These are phyloP conservation scores for Ostrea denselamellosa DNA, from an alignment of 1,140 invertebrate species.

Conservation along the genomic window DNA sequence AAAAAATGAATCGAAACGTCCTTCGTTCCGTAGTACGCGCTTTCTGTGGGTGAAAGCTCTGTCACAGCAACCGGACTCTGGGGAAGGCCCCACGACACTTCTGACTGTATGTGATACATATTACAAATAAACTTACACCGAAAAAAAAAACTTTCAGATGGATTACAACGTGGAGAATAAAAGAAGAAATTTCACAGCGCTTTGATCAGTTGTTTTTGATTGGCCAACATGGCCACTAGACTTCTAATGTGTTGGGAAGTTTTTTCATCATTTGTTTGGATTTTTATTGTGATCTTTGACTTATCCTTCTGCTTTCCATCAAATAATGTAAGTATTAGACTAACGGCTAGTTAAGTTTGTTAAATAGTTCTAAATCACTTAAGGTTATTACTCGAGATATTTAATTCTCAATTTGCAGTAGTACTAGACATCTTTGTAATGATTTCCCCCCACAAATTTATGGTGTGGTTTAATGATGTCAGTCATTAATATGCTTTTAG, in stretches of 20 bases:
- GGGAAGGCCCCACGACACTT: background rate
- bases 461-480: background rate
- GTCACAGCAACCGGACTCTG: background rate
- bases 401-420: background rate
- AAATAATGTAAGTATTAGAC: slow-evolving; percentile 13
- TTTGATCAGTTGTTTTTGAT: slow-evolving; percentile 27
- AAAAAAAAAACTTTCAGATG: background rate
- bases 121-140: background rate
- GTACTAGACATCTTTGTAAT: too few species aligned
- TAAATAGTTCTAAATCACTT: background rate
- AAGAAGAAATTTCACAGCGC: slow-evolving; percentile 32
- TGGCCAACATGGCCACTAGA: slow-evolving; percentile 29
- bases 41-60: background rate
- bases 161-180: slow-evolving; percentile 21
- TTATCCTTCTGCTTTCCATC: background rate
- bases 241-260: background rate
- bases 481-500: slow-evolving; percentile 35
- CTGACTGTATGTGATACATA: background rate
- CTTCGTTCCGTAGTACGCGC: background rate
- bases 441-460: background rate
- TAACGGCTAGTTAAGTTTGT: background rate
- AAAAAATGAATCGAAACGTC: slow-evolving; percentile 2
- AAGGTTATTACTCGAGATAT: background rate
- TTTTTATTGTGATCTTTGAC: slow-evolving; percentile 3
- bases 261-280: slow-evolving; percentile 9